Base-by-base conservation (phyloP, 2,888 invertebrate species). In the Leptarthrus brevirostris region DNA sequence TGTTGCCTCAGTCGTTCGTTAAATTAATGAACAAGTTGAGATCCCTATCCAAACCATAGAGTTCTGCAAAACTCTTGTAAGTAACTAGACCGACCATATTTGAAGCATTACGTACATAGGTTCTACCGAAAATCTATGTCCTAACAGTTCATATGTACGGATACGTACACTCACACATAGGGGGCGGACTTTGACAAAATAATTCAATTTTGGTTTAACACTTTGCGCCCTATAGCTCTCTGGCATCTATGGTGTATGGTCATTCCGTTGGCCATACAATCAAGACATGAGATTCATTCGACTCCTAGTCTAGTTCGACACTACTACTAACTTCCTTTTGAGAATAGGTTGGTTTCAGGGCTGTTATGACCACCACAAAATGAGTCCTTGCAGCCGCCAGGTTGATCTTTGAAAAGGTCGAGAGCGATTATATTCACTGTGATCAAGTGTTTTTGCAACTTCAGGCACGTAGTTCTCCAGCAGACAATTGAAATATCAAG, bases 1-100 rank as follows among this genome's bases (percentile, higher is more conserved):
- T 34, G 34, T 49, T 20, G 24, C 52, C 30, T 69, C 52, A 24
- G 49, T 52, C 34, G 69, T 69, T 52, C 49, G 52, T 52, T 52
- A 69, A 69, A 69, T 69, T 69, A 69, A 69, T 69, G 69, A 69
- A 69, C 52, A 40, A 12, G n/a, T 40, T 12, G 10, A 66, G 69
- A 22, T n/a, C n/a, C n/a, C n/a, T n/a, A n/a, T n/a, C n/a, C n/a
- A n/a, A 69, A 14, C 8, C 49, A 49, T 3, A 52, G 69, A 8
- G 34, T 22, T 4, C 69, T 52, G 30, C 3, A 47, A n/a, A 30
- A 69, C 22, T 12, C 30, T 24, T 69, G 30, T 54, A 64, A 64
- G 64, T 64, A 64, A 64, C 47, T 44, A 44, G 69, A 52, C 18
- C 69, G 69, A 52, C 18, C 69, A 69, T 52, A 66, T 66, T 58